Conservation (phyloP, 2,113 vertebrate genomes). For the Atrichornis clamosus region DNA sequence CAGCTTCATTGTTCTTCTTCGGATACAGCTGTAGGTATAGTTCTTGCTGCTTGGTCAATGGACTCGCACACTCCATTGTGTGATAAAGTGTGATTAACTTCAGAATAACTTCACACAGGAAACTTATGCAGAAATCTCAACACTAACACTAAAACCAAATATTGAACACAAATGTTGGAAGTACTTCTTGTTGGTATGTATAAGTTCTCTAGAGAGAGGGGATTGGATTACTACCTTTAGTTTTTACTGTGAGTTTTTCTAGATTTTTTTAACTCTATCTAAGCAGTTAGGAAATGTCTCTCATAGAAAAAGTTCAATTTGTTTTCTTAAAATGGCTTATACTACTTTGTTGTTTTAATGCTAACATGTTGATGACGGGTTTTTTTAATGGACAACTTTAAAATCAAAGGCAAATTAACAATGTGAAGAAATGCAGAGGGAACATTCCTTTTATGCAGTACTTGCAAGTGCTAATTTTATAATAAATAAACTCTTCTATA, state of each 20-base stretch:
- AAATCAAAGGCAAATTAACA: not conserved
- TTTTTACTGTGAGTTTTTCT: not conserved
- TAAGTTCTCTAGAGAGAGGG: not conserved
- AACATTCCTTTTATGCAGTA: not conserved
- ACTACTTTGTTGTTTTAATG: not conserved
- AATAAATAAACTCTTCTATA: not conserved
- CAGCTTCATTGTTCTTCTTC: not conserved
- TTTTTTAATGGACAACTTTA: not conserved
- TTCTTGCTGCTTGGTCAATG: not conserved
- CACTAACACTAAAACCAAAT: not conserved
- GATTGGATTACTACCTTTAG: not conserved
- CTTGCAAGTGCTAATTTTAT: not conserved
- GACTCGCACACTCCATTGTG: not conserved
- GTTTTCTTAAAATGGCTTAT: not conserved
- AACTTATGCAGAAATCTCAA: not conserved
- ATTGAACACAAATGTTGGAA: not conserved
- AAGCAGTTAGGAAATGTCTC: not conserved
- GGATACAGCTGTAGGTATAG: not conserved
- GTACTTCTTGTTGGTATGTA: not conserved
- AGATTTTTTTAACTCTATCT: not conserved
- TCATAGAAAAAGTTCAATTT: not conserved
- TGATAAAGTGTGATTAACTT: not conserved
- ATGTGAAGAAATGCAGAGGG: not conserved
- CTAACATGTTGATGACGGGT: not conserved
- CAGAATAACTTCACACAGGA: not conserved